Percentiles rank a stretch among this genome's conserved stretches.
phyloP scores from a whole-genome alignment of 2,888 invertebrate species.

The Sylvicola fuscatus region DNA sequence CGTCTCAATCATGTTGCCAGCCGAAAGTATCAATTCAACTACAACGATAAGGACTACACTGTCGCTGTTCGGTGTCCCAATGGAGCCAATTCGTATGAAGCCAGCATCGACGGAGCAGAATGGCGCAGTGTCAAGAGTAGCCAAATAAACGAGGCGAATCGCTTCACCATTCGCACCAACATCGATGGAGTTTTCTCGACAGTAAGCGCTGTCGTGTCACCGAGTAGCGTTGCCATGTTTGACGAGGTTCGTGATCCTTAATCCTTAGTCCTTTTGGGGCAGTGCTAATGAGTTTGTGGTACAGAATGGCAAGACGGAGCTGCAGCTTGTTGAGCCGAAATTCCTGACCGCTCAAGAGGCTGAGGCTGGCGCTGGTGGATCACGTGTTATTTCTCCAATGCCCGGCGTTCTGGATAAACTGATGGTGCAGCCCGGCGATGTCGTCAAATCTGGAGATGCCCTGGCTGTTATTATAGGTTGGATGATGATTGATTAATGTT shows the following conservation, averaged over 20 bases:
- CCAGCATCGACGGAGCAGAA: slow-evolving; percentile 29
- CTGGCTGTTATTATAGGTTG: slow-evolving; percentile 65
- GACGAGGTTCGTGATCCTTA: slow-evolving; percentile 27
- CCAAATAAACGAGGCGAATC: slow-evolving; percentile 11
- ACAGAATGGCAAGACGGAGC: slow-evolving; percentile 45
- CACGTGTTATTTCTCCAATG: slow-evolving; percentile 69
- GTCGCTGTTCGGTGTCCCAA: background rate
- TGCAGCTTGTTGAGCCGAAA: slow-evolving; percentile 38
- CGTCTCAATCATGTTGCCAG: slow-evolving; percentile 43
- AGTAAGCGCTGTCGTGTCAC: slow-evolving; percentile 34
- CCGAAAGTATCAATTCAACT: slow-evolving; percentile 36
- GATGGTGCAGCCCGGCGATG: slow-evolving; percentile 59
- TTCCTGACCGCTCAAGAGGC: slow-evolving; percentile 28
- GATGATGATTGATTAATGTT: background rate
- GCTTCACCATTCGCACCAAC: slow-evolving; percentile 27
- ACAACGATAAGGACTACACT: slow-evolving; percentile 29
- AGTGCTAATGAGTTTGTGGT: slow-evolving; percentile 10
- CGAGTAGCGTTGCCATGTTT: slow-evolving; percentile 39
- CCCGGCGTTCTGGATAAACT: slow-evolving; percentile 90
- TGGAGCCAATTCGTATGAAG: slow-evolving; percentile 16
- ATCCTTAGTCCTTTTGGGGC: background rate
- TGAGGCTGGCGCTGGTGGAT: slow-evolving; percentile 25
- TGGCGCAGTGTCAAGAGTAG: slow-evolving; percentile 31
- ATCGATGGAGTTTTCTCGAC: slow-evolving; percentile 32
- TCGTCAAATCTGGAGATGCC: slow-evolving; percentile 70